Evolutionary conservation across 1,140 invertebrate genomes (phyloP).

Genomic region (Drosophila leontia): DNA sequence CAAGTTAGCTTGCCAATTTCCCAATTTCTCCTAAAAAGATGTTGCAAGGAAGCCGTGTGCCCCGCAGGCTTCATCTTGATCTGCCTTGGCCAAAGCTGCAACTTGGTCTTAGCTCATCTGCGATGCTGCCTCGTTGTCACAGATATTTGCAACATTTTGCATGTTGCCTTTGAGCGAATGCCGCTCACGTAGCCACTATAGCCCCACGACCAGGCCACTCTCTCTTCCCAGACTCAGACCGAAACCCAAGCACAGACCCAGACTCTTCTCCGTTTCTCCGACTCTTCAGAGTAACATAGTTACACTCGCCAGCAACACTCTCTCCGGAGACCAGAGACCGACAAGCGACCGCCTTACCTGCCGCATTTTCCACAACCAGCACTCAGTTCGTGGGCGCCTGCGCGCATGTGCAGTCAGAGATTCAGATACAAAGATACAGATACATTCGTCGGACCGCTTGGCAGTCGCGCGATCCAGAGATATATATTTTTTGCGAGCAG

Average conservation of each 20-base stretch:
- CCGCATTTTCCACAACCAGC: conserved; percentile 62
- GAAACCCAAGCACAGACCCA: not conserved
- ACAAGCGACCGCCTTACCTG: conserved; percentile 54
- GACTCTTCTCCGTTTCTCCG: conserved; percentile 17
- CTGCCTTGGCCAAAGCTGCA: not conserved
- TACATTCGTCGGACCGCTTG: conserved; percentile 37
- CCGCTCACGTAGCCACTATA: conserved; percentile 64
- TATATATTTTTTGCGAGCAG: conserved; percentile 21
- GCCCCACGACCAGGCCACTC: conserved; percentile 18
- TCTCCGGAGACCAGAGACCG: conserved; percentile 1
- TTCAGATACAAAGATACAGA: conserved; percentile 21
- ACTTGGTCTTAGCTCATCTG: conserved; percentile 1
- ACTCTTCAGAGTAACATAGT: not conserved
- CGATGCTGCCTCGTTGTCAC: conserved; percentile 44
- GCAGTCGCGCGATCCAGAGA: conserved; percentile 21
- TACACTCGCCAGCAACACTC: conserved; percentile 15
- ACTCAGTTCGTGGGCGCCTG: conserved; percentile 78
- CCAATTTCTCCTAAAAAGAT: not conserved
- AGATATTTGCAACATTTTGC: conserved; percentile 80
- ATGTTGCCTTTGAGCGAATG: conserved; percentile 76
- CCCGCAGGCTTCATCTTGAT: not conserved
- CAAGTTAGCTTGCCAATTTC: no score
- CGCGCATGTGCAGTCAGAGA: conserved; percentile 77
- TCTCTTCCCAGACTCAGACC: not conserved
- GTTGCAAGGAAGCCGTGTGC: conserved; percentile 32